Evolutionary conservation across 2,113 vertebrate genomes (phyloP), one percentile per base, ranked within the genome.

Genomic region (Epinephelus fuscoguttatus): DNA sequence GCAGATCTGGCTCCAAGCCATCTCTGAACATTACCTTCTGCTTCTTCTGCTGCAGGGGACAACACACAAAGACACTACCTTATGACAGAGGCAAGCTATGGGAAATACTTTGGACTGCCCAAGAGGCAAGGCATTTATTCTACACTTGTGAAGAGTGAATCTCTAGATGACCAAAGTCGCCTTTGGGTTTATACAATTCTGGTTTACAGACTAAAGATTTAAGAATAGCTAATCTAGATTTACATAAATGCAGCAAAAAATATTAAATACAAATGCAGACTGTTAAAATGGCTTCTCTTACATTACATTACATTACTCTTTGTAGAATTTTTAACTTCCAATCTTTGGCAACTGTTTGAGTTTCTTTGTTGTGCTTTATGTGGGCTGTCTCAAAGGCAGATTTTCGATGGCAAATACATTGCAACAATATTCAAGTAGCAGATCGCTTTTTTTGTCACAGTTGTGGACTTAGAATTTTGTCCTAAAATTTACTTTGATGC

Each of bases 11-110:
- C 3, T 94, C 94, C 50, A 94, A 84, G 52, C 96, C 93, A 86
- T 97, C 95, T 84, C 91, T 96, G 66, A 94, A 96, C 64, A 96
- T 94, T 84, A 94, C 92, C 88, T 90, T 96, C 94, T 95, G 96
- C 53, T 79, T 91, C 90, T 95, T 95, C 95, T 97, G 91, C 50
- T 85, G 17, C 13, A 85, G 47, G 45, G 17, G 13, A 80, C 4
- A 10, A 61, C 4, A 75, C 37, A 72, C 40, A 82, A 23, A 80
- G n/a, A 45, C 15, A 17, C 49, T 6, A 18, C 19, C 6, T 50
- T 50, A 6, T 5, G 15, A 18, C 49, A 50, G 17, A 18, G 15
- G 49, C 10, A 23, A 50, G 40, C 21, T 53, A 25, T 37, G 1
- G 67, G 27, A 42, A 74, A 67, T n/a, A 56, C 21, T 33, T 62